Conservation (phyloP, 2,797 vertebrate species). For the Poecile montanus region DNA sequence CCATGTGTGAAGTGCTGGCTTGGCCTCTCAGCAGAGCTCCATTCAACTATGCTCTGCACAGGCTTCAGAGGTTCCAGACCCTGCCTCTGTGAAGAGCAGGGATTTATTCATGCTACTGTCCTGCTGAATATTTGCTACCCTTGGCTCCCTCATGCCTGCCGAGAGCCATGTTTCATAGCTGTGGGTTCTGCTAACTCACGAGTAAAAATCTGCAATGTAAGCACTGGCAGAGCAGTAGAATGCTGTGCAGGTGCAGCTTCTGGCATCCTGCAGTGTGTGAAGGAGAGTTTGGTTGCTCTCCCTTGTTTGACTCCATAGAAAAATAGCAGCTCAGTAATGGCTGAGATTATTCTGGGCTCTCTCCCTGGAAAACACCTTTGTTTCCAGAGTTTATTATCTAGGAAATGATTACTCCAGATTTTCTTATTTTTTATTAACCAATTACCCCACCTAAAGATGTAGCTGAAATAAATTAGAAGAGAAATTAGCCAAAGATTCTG, state of each 20-base stretch:
- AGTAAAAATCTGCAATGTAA: not conserved
- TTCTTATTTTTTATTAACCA: not conserved
- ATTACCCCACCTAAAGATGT: not conserved
- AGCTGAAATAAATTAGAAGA: not conserved
- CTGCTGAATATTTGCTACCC: not conserved
- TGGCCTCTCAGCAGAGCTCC: not conserved
- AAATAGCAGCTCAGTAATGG: not conserved
- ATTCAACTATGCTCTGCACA: not conserved
- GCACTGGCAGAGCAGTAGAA: not conserved
- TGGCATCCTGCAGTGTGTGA: not conserved
- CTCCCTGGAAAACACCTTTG: not conserved
- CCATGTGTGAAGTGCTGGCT: accelerated
- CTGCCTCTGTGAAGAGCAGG: not conserved
- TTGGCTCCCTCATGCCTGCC: not conserved
- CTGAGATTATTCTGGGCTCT: not conserved
- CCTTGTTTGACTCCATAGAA: not conserved
- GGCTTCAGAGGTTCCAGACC: not conserved
- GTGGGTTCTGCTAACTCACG: not conserved
- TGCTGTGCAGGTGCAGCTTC: not conserved
- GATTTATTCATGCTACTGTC: not conserved
- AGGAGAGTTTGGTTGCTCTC: not conserved
- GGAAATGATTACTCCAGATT: not conserved
- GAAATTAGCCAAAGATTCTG: not conserved
- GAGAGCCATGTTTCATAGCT: not conserved
- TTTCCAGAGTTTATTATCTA: not conserved